Evolutionary conservation across 2,888 invertebrate species (phyloP).

Genomic region (Chironomus tentans): DNA sequence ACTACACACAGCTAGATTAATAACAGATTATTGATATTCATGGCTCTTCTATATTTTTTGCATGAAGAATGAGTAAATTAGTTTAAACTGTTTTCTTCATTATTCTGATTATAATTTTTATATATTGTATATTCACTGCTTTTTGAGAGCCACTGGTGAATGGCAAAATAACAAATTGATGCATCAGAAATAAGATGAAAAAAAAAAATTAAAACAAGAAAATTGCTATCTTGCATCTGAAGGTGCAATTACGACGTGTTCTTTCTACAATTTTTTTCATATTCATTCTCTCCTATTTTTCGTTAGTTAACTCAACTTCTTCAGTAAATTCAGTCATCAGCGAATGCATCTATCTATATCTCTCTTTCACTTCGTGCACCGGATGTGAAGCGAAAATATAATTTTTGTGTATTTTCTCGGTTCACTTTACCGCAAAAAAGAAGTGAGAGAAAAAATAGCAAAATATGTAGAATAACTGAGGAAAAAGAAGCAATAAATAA

Average conservation of each 20-base stretch:
- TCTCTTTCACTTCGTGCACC: neutral
- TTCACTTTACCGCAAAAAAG: conserved; percentile 14
- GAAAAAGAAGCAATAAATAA: neutral
- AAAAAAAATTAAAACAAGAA: neutral
- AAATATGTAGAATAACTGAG: neutral
- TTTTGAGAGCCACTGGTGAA: neutral
- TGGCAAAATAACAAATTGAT: neutral
- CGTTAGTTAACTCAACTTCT: too few relatives aligned
- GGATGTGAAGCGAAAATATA: conserved; percentile 10
- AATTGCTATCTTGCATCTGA: conserved; percentile 12
- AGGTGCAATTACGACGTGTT: neutral
- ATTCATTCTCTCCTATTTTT: too few relatives aligned
- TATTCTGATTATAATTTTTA: too few relatives aligned
- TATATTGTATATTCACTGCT: too few relatives aligned
- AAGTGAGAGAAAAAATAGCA: neutral
- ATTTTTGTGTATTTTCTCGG: neutral
- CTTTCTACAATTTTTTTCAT: neutral
- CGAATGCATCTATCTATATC: neutral
- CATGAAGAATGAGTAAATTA: neutral
- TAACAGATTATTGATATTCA: conserved; percentile 12
- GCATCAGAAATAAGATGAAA: neutral
- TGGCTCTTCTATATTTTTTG: neutral
- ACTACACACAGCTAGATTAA: neutral
- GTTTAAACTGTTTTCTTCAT: neutral
- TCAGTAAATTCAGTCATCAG: neutral